Conservation (phyloP, 1,140 invertebrate species). For the Eriocheir sinensis region DNA sequence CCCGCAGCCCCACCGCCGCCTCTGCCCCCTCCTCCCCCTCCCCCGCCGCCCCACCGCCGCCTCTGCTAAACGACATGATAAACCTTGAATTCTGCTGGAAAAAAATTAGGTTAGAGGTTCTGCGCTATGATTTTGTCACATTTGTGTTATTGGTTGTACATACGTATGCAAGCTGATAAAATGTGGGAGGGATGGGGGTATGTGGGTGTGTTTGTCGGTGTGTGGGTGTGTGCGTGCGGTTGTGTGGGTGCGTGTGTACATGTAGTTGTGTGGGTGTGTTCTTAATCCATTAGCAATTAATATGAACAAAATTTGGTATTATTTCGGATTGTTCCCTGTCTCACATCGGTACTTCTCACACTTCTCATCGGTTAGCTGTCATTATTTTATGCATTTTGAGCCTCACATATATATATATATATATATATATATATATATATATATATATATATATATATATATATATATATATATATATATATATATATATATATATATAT, state of each 20-base stretch:
- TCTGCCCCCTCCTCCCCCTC: too few species aligned
- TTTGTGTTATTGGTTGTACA: too few species aligned
- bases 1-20: too few species aligned
- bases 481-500: constrained; percentile 53
- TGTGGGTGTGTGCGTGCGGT: not conserved
- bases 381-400: too few species aligned
- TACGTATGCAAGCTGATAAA: too few species aligned
- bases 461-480: constrained; percentile 53
- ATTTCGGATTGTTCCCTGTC: too few species aligned
- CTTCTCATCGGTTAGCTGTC: too few species aligned
- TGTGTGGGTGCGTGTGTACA: not conserved
- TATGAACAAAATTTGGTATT: not conserved
- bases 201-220: not conserved
- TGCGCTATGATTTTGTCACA: too few species aligned
- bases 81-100: not conserved
- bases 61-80: not conserved
- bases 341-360: too few species aligned
- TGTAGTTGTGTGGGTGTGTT: not conserved
- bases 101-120: too few species aligned
- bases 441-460: constrained; percentile 53
- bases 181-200: not conserved
- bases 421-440: constrained; percentile 53
- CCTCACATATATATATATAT: constrained; percentile 44
- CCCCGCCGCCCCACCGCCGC: too few species aligned
- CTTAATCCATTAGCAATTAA: not conserved